phyloP scores from a whole-genome alignment of 2,113 vertebrate genomes.

The Burhinus bistriatus region DNA sequence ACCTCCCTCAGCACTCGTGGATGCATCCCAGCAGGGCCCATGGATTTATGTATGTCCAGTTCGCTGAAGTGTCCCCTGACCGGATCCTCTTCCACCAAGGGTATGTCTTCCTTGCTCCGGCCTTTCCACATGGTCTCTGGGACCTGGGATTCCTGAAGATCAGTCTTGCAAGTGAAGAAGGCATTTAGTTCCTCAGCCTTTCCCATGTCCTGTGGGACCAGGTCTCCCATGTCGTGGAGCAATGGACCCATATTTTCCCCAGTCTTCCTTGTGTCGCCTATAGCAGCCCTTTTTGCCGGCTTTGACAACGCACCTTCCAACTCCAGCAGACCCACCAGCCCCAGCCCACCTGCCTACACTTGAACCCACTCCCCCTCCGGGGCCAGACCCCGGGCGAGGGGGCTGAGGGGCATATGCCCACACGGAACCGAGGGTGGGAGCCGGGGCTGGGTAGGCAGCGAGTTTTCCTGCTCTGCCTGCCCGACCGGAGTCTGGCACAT shows the following conservation, averaged over 20 bases:
- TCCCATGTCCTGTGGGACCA: neutral
- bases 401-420: rapidly evolving
- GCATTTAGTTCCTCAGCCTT: neutral
- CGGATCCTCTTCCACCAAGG: neutral
- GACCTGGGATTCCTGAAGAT: neutral
- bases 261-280: neutral
- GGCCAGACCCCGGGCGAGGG: rapidly evolving
- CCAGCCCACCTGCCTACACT: neutral
- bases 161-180: rapidly evolving
- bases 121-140: neutral
- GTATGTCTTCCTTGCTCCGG: neutral
- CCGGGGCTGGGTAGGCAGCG: neutral
- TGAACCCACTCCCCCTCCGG: rapidly evolving
- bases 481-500: neutral
- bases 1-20: neutral
- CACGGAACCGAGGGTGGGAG: rapidly evolving
- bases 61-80: neutral
- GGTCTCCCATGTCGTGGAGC: neutral
- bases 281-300: neutral
- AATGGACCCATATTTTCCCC: neutral
- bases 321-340: neutral
- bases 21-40: neutral
- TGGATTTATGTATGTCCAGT: rapidly evolving
- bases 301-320: neutral
- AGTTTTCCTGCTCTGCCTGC: neutral